These are phyloP conservation scores for Melinaea menophilus DNA, from an alignment of 2,888 invertebrate species.

Conservation along the genomic window DNA sequence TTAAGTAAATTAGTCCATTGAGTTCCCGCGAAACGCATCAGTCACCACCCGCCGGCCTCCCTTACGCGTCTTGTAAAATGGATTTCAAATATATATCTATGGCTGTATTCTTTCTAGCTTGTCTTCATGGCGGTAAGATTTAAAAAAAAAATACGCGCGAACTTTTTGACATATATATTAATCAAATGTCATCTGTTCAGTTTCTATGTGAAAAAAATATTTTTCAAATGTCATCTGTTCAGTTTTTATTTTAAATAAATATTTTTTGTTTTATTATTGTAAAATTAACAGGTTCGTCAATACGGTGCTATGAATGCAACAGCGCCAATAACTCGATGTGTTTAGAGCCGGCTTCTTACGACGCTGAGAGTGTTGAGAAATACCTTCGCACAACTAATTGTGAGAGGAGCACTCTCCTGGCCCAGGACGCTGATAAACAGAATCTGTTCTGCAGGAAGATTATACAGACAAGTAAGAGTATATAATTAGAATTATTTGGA, in stretches of 20 bases:
- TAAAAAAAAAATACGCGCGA: too few species aligned
- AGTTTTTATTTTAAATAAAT: not conserved
- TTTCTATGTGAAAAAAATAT: too few species aligned
- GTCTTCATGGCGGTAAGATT: conserved; percentile 26
- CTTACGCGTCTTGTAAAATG: conserved; percentile 17
- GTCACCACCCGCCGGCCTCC: conserved; percentile 10
- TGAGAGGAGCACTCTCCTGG: conserved; percentile 47
- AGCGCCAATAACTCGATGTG: conserved; percentile 83
- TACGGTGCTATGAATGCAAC: conserved; percentile 86
- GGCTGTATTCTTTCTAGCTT: conserved; percentile 18
- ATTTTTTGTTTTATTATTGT: not conserved
- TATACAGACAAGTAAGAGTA: conserved; percentile 78
- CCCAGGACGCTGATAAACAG: conserved; percentile 37
- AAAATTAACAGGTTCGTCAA: conserved; percentile 58
- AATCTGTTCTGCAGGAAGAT: conserved; percentile 85
- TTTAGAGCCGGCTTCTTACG: conserved; percentile 72
- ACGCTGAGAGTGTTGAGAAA: conserved; percentile 50
- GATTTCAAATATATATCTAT: conserved; percentile 19
- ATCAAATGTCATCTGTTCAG: too few species aligned
- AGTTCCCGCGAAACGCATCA: conserved; percentile 18
- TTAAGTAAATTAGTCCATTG: conserved; percentile 20
- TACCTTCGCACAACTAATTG: conserved; percentile 69
- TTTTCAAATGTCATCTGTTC: too few species aligned
- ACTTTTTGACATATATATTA: not conserved
- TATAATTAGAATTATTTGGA: not conserved